These are phyloP conservation scores for Erannis defoliaria DNA, from an alignment of 2,888 invertebrate genomes.

Conservation along the genomic window DNA sequence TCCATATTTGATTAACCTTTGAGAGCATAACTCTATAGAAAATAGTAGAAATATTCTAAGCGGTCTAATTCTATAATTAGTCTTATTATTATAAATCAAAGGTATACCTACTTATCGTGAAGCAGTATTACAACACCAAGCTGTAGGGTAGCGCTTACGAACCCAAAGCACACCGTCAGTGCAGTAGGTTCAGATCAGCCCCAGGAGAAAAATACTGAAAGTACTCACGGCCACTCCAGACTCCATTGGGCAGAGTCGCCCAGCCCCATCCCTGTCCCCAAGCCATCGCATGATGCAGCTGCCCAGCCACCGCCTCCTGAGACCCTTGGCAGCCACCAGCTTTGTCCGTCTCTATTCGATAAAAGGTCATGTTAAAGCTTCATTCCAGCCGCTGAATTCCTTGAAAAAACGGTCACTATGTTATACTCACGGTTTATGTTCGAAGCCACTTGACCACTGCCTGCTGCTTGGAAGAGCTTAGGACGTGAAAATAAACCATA, in stretches of 20 bases:
- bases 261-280: slow-evolving; percentile 91
- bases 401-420: slow-evolving; percentile 14
- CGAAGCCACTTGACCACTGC: background rate
- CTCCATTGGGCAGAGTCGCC: slow-evolving; percentile 86
- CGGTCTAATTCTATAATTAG: background rate
- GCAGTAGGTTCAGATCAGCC: slow-evolving; percentile 27
- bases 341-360: slow-evolving; percentile 37
- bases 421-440: slow-evolving; percentile 9
- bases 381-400: slow-evolving; percentile 26
- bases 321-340: slow-evolving; percentile 63
- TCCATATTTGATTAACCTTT: no score
- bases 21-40: no score
- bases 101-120: slow-evolving; percentile 16
- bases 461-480: background rate
- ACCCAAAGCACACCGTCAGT: slow-evolving; percentile 27
- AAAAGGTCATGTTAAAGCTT: slow-evolving; percentile 33
- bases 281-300: slow-evolving; percentile 79
- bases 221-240: slow-evolving; percentile 84
- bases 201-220: slow-evolving; percentile 6
- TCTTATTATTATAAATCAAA: background rate
- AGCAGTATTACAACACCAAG: slow-evolving; percentile 14
- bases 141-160: slow-evolving; percentile 11
- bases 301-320: slow-evolving; percentile 64
- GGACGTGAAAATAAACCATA: background rate
- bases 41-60: background rate